Evolutionary conservation across 2,888 invertebrate genomes (phyloP), one percentile per base, ranked within the genome.

Genomic region (Sinohyriopsis cumingii): DNA sequence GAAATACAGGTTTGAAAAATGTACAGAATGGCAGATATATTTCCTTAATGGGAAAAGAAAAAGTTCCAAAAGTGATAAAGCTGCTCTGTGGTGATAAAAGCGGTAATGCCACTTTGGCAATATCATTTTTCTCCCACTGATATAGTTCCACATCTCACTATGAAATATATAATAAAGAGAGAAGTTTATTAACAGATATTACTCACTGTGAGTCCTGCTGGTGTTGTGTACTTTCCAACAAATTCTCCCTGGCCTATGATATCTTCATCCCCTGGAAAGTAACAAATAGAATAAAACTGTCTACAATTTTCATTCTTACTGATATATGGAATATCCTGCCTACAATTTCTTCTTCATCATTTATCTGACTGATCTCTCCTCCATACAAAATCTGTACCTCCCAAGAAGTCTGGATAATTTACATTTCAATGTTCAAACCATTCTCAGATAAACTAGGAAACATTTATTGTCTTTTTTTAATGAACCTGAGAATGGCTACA

Each of bases 161-260:
- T 33, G 7, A 33, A 9, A 33, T 33, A 33, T 33, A 33, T 7
- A 33, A 33, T 33, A 33, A 33, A 7, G 7, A 33, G 33, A 45
- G 2, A 45, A 15, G 15, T 45, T 12, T 45, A 45, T 12, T 45
- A 45, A 15, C 45, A 12, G 15, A 45, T 18, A 54, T 18, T n/a
- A 65, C 86, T 81, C 79, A 91, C 91, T 64, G 84, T 84, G 4
- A 91, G 82, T 28, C 89, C 90, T 18, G 78, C 75, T 6, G 91
- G 91, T 71, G 95, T 96, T 25, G 95, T 94, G 87, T 94, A 97
- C 87, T 95, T 94, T 68, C 95, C 95, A 73, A 87, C 78, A 74
- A 85, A 85, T 15, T 85, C 84, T 66, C 77, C 82, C 33, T 69
- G 64, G 20, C 65, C 65, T 33, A 45, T 33, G 28, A 33, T 62